These are phyloP conservation scores for Actinia tenebrosa DNA, from an alignment of 64 coral and sea anemone genomes.

Conservation along the genomic window DNA sequence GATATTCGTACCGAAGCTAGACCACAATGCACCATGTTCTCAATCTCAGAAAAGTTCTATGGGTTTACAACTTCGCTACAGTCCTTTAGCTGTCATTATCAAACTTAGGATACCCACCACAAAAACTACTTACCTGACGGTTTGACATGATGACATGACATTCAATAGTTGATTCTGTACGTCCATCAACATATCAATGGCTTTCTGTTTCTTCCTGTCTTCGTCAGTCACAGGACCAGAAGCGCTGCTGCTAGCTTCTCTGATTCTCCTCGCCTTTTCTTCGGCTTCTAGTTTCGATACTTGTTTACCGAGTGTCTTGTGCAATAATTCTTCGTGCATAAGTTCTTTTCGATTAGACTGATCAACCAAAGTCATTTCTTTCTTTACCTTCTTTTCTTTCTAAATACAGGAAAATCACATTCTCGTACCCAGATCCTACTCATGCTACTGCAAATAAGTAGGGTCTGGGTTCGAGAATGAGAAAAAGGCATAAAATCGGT, in stretches of 20 bases:
- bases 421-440: background rate
- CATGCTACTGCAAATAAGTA: background rate
- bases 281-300: slow-evolving; percentile 44
- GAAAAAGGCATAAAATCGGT: too few relatives aligned
- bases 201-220: slow-evolving; percentile 53
- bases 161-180: slow-evolving; percentile 66
- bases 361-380: slow-evolving; percentile 41
- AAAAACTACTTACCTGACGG: background rate
- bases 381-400: slow-evolving; percentile 77
- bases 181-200: slow-evolving; percentile 65
- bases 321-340: slow-evolving; percentile 80
- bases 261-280: slow-evolving; percentile 67
- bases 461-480: background rate
- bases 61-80: too few relatives aligned
- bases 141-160: slow-evolving; percentile 16
- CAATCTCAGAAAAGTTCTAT: too few relatives aligned
- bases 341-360: slow-evolving; percentile 64
- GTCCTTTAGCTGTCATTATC: too few relatives aligned
- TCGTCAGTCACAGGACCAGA: background rate
- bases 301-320: slow-evolving; percentile 54
- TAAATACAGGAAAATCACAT: background rate
- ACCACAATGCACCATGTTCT: too few relatives aligned
- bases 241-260: slow-evolving; percentile 20
- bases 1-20: too few relatives aligned
- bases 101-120: too few relatives aligned